A percentile compares a stretch with the other conserved stretches of the same genome.
Conservation (phyloP, 2,888 invertebrate genomes). For the Napeogenes sylphis region DNA sequence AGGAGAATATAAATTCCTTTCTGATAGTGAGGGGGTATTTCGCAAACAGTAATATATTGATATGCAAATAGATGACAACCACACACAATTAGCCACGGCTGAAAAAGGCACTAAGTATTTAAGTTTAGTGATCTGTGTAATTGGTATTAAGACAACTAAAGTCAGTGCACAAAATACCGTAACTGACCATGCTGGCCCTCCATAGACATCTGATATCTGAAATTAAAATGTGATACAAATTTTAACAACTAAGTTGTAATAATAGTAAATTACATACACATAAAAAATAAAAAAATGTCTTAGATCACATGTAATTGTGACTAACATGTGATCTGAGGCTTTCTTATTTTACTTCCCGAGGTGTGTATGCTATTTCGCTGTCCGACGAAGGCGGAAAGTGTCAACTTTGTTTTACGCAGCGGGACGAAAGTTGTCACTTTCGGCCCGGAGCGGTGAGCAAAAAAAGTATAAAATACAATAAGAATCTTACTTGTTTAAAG, state of each 20-base stretch:
- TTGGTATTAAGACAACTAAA: constrained; percentile 81
- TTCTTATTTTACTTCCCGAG: no score
- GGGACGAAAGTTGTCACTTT: no score
- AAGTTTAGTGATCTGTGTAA: constrained; percentile 86
- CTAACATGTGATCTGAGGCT: no score
- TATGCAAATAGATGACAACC: constrained; percentile 86
- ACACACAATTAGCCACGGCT: constrained; percentile 89
- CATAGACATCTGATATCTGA: constrained; percentile 76
- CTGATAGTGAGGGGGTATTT: constrained; percentile 57
- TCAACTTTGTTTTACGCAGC: no score
- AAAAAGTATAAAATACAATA: no score
- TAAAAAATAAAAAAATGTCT: no score
- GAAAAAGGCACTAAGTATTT: constrained; percentile 94
- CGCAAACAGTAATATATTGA: constrained; percentile 89
- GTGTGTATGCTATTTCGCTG: no score
- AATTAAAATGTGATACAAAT: constrained; percentile 25
- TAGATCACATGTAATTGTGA: no score
- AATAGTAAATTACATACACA: no score
- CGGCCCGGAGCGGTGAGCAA: no score
- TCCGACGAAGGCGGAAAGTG: no score
- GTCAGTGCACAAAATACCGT: constrained; percentile 81
- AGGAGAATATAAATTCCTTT: constrained; percentile 68
- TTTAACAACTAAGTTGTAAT: no score
- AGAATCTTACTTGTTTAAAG: constrained; percentile 78
- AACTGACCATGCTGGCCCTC: constrained; percentile 74